Evolutionary conservation across 2,888 invertebrate genomes (phyloP).

Genomic region (Siphlonurus alternatus): DNA sequence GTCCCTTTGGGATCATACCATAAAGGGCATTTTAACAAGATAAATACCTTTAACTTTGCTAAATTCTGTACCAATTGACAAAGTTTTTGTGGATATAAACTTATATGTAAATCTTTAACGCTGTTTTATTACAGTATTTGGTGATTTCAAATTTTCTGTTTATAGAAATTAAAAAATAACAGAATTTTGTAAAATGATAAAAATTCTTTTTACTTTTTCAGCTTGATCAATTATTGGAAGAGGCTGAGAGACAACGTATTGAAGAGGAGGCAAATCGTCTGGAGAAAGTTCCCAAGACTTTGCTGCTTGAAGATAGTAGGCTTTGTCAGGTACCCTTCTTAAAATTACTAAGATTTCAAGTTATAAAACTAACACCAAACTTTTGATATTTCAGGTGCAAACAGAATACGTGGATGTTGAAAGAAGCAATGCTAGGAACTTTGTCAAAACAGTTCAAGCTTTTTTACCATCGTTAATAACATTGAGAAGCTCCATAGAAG

Average conservation of each 20-base stretch:
- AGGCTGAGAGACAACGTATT: constrained; percentile 14
- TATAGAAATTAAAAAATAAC: neutral
- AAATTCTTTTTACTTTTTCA: constrained; percentile 10
- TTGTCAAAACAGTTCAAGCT: constrained; percentile 56
- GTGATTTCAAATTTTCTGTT: neutral
- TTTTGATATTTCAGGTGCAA: constrained; percentile 20
- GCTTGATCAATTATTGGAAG: constrained; percentile 26
- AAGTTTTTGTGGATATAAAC: no score
- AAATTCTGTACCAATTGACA: no score
- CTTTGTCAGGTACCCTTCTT: constrained; percentile 1
- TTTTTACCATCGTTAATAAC: constrained; percentile 59
- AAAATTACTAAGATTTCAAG: no score
- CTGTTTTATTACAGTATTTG: neutral
- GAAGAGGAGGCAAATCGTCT: constrained; percentile 7
- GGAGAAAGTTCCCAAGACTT: constrained; percentile 36
- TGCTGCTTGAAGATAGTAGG: constrained; percentile 18
- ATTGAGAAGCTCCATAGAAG: constrained; percentile 65
- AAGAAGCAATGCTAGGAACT: constrained; percentile 70
- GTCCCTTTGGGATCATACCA: no score
- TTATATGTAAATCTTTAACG: no score
- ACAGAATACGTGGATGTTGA: constrained; percentile 69
- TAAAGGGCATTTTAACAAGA: no score
- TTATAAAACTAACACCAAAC: neutral
- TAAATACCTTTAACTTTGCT: no score
- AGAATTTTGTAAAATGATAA: neutral